Percentiles rank a stretch among this genome's conserved stretches.
phyloP scores from a whole-genome alignment of 64 coral and sea anemone genomes.

The Hydrozoanthus tunicans region DNA sequence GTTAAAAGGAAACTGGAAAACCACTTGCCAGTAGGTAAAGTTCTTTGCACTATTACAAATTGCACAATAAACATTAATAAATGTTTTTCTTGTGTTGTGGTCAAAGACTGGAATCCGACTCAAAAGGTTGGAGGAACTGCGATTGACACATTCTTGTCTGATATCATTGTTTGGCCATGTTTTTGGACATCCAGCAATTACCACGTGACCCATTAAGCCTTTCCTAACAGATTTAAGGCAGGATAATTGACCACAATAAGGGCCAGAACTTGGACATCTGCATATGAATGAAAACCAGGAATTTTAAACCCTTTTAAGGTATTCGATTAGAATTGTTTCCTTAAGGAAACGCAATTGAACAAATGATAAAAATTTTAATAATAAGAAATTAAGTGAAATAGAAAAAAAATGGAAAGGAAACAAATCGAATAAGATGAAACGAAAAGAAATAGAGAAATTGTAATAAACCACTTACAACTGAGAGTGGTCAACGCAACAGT shows the following conservation, averaged over 20 bases:
- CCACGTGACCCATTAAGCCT: background rate
- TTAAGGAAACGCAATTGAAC: no score
- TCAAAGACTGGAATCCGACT: background rate
- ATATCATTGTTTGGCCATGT: background rate
- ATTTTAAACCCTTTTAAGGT: no score
- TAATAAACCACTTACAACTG: background rate
- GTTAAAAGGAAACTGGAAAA: background rate
- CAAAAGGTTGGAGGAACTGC: background rate
- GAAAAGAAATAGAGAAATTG: background rate
- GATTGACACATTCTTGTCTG: background rate
- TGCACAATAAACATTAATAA: background rate
- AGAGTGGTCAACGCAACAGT: slow-evolving; percentile 5
- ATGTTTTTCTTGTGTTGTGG: background rate
- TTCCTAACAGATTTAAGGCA: background rate
- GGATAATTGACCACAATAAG: background rate
- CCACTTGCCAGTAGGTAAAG: slow-evolving; percentile 18
- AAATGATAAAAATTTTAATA: no score
- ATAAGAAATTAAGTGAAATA: background rate
- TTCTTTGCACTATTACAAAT: background rate
- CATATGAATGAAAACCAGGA: background rate
- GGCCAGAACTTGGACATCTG: background rate
- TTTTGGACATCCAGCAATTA: background rate
- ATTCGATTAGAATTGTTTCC: no score
- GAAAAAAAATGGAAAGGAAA: background rate
- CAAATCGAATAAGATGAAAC: background rate